Conservation (phyloP, 1,140 invertebrate genomes). For the Drosophila funebris region DNA sequence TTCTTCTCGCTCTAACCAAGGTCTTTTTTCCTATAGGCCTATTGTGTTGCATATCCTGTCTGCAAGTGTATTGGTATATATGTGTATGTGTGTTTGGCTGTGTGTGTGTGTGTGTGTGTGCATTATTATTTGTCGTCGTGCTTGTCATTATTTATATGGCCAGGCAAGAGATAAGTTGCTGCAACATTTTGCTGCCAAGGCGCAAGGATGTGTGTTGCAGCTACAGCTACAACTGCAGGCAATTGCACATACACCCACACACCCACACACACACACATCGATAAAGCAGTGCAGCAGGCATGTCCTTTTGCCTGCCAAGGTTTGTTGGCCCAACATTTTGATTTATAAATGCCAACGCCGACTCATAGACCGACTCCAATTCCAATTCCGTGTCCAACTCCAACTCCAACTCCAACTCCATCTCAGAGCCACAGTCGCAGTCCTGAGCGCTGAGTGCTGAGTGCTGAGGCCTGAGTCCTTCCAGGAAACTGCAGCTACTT, state of each 20-base stretch:
- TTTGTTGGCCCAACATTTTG: conserved; percentile 80
- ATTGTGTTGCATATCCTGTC: conserved; percentile 59
- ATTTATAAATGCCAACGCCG: conserved; percentile 80
- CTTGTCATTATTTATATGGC: conserved; percentile 83
- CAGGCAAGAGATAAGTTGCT: conserved; percentile 80
- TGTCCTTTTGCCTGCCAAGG: conserved; percentile 69
- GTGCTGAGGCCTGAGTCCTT: not conserved
- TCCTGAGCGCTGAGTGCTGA: not conserved
- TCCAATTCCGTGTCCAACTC: not conserved
- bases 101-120: conserved; percentile 53
- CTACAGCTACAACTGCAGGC: conserved; percentile 50
- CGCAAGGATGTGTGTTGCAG: conserved; percentile 51
- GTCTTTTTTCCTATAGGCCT: conserved; percentile 55
- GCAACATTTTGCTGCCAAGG: conserved; percentile 54
- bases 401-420: conserved; percentile 1
- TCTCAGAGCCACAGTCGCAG: not conserved
- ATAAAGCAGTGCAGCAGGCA: conserved; percentile 20
- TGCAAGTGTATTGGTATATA: conserved; percentile 19
- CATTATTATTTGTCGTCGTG: conserved; percentile 83
- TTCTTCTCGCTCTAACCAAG: conserved; percentile 7
- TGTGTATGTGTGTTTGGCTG: conserved; percentile 20
- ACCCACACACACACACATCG: conserved; percentile 29
- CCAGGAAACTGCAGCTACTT: conserved; percentile 74
- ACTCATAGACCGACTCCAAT: conserved; percentile 22
- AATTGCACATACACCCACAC: conserved; percentile 57